These are phyloP conservation scores for Xylota segnis DNA, from an alignment of 2,888 invertebrate genomes.

Conservation along the genomic window DNA sequence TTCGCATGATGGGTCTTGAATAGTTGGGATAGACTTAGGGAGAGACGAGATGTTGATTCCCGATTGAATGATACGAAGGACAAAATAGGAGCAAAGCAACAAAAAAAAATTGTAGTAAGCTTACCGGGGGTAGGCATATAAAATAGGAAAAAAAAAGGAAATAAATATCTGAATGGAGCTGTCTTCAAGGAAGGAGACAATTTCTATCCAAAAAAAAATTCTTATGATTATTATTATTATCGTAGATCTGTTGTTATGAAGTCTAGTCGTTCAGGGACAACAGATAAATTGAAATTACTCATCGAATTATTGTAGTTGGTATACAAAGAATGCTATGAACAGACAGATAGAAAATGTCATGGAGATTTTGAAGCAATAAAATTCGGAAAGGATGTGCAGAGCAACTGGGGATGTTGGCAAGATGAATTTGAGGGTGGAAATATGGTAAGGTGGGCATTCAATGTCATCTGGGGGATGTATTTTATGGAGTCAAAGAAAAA, in stretches of 20 bases:
- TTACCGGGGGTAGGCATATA: conserved; percentile 5
- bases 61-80: conserved; percentile 54
- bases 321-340: not conserved
- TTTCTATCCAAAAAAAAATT: conserved; percentile 12
- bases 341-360: not conserved
- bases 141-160: conserved; percentile 14
- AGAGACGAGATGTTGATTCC: conserved; percentile 41
- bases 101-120: conserved; percentile 16
- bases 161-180: not conserved
- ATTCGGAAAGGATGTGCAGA: not conserved
- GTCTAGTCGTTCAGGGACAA: conserved; percentile 43
- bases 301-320: conserved; percentile 48
- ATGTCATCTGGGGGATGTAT: no score
- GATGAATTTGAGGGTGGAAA: no score
- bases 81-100: conserved; percentile 26
- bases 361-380: not conserved
- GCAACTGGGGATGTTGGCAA: not conserved
- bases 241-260: conserved; percentile 32
- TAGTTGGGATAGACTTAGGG: conserved; percentile 9
- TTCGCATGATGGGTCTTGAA: conserved; percentile 53
- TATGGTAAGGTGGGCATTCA: no score
- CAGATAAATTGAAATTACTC: conserved; percentile 56
- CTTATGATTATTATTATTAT: conserved; percentile 45
- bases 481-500: no score
- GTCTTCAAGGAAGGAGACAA: not conserved